A percentile compares a stretch with the other conserved stretches of the same genome.
Conservation (phyloP, 2,888 invertebrate genomes). For the Adelphocoris suturalis region DNA sequence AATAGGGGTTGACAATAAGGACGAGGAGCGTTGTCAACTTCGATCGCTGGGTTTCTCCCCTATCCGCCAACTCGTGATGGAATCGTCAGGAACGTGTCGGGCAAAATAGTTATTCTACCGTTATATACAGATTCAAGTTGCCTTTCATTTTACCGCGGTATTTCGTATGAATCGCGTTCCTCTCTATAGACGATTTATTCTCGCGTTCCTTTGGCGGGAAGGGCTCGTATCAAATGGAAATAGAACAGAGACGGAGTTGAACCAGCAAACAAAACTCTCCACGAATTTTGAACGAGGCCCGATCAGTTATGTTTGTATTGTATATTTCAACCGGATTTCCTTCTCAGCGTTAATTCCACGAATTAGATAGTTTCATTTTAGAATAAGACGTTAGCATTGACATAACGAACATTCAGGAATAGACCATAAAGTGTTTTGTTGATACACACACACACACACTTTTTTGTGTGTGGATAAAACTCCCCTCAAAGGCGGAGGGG, state of each 20-base stretch:
- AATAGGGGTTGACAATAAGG: slow-evolving; percentile 26
- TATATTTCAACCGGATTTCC: too few species aligned
- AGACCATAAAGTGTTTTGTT: too few species aligned
- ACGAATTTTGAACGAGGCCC: too few species aligned
- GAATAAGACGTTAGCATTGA: too few species aligned
- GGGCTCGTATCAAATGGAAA: background rate
- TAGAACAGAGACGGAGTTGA: background rate
- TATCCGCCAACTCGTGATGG: slow-evolving; percentile 4
- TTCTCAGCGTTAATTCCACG: too few species aligned
- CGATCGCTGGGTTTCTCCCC: slow-evolving; percentile 6
- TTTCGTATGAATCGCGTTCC: background rate
- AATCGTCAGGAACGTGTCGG: background rate
- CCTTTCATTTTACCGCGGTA: background rate
- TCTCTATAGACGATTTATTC: background rate
- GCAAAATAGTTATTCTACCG: background rate
- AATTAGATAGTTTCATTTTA: too few species aligned
- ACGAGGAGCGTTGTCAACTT: slow-evolving; percentile 25
- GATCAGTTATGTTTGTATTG: too few species aligned
- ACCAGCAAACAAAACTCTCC: background rate
- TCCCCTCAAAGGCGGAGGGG: too few species aligned
- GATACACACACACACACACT: too few species aligned
- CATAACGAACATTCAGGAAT: too few species aligned
- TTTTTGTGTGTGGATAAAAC: too few species aligned
- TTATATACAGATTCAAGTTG: background rate
- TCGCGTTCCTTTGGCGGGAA: background rate